Evolutionary conservation across 2,888 invertebrate species (phyloP).

Genomic region (Tillus elongatus): DNA sequence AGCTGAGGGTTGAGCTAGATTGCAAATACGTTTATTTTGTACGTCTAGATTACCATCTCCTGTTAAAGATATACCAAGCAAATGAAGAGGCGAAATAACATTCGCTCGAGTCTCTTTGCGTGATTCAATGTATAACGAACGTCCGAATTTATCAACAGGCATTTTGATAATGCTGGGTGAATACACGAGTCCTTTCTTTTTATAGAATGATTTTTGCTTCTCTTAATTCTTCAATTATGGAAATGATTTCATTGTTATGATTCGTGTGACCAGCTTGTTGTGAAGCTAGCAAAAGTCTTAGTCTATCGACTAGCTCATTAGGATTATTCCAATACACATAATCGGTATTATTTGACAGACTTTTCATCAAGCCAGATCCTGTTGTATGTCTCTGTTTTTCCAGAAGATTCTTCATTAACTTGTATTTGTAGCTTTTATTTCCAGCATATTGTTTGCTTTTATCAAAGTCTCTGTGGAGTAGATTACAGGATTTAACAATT

Average conservation of each 20-base stretch:
- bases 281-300: constrained; percentile 26
- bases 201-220: constrained; percentile 17
- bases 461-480: constrained; percentile 1
- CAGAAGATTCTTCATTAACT: too few species aligned
- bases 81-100: too few species aligned
- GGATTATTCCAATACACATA: constrained; percentile 16
- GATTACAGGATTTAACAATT: neutral
- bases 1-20: neutral
- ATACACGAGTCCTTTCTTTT: neutral
- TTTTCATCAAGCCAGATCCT: too few species aligned
- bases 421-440: neutral
- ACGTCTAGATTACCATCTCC: too few species aligned
- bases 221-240: constrained; percentile 28
- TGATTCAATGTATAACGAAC: constrained; percentile 13
- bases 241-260: constrained; percentile 30
- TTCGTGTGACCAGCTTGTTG: constrained; percentile 23
- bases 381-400: too few species aligned
- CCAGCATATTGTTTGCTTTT: neutral
- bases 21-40: too few species aligned
- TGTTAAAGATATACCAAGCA: too few species aligned
- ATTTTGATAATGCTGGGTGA: neutral
- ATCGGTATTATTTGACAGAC: constrained; percentile 5
- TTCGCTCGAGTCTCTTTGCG: constrained; percentile 5
- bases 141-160: too few species aligned
- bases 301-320: constrained; percentile 27